A percentile compares a stretch with the other conserved stretches of the same genome.
Evolutionary conservation across 2,797 vertebrate species (phyloP).

Genomic region (Emydoidea blandingii): DNA sequence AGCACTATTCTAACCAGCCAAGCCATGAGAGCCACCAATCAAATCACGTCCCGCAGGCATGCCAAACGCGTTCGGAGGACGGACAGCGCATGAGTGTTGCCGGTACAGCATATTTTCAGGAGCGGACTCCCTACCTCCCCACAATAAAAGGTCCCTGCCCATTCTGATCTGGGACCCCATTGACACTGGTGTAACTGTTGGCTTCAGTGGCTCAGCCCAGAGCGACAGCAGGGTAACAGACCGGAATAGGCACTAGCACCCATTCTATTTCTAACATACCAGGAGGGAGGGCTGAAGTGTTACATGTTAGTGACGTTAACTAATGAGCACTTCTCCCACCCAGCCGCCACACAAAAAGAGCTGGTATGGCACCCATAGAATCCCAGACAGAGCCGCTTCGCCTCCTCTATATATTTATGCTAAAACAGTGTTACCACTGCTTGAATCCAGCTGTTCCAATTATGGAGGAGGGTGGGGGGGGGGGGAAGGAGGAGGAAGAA

Average conservation of each 20-base stretch:
- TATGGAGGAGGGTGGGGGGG: neutral
- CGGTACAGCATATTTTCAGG: neutral
- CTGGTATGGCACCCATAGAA: neutral
- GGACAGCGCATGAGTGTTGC: neutral
- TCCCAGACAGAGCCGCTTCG: neutral
- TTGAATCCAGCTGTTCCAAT: neutral
- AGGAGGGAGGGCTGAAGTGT: neutral
- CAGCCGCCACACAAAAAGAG: neutral
- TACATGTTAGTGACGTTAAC: neutral
- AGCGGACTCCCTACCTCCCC: neutral
- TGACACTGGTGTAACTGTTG: neutral
- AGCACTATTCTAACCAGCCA: neutral
- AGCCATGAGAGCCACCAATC: neutral
- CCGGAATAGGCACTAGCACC: neutral
- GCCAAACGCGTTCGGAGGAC: neutral
- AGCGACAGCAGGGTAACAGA: neutral
- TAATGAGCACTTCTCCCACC: neutral
- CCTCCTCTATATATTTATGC: neutral
- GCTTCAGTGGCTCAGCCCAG: neutral
- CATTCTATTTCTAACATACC: neutral
- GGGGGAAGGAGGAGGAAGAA: neutral
- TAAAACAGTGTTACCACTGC: neutral
- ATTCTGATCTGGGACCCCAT: neutral
- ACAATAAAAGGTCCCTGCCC: neutral
- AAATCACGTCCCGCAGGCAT: neutral